These are phyloP conservation scores for Hippocampus abdominalis DNA, from an alignment of 2,113 vertebrate genomes.

Conservation along the genomic window DNA sequence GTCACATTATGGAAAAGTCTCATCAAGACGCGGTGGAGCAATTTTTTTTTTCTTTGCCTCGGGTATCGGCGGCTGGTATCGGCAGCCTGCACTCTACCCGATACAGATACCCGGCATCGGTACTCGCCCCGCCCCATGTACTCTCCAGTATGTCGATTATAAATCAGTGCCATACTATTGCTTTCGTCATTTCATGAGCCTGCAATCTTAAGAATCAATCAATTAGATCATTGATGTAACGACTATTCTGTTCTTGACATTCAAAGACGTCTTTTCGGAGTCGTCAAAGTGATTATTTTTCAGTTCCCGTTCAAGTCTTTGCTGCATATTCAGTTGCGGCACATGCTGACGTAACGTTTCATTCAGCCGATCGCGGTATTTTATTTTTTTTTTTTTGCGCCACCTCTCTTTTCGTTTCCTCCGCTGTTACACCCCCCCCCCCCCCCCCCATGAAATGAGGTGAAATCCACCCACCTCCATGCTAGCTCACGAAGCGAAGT, in stretches of 20 bases:
- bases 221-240: not conserved
- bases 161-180: not conserved
- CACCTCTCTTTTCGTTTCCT: not conserved
- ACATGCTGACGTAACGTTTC: not conserved
- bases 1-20: no score
- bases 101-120: no score
- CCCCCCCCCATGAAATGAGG: conserved; percentile 9
- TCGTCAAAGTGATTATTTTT: not conserved
- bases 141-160: not conserved
- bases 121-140: no score
- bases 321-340: not conserved
- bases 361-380: not conserved
- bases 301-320: not conserved
- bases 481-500: not conserved
- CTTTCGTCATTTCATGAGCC: not conserved
- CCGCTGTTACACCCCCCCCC: not conserved
- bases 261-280: not conserved
- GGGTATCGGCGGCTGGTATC: no score
- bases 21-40: no score
- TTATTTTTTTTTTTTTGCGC: not conserved
- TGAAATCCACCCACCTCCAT: conserved; percentile 27
- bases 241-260: not conserved
- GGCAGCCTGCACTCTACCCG: no score
- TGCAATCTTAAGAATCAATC: not conserved
- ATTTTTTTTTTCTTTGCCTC: no score